Evolutionary conservation across 2,113 vertebrate species (phyloP).

Genomic region (Eptesicus fuscus): DNA sequence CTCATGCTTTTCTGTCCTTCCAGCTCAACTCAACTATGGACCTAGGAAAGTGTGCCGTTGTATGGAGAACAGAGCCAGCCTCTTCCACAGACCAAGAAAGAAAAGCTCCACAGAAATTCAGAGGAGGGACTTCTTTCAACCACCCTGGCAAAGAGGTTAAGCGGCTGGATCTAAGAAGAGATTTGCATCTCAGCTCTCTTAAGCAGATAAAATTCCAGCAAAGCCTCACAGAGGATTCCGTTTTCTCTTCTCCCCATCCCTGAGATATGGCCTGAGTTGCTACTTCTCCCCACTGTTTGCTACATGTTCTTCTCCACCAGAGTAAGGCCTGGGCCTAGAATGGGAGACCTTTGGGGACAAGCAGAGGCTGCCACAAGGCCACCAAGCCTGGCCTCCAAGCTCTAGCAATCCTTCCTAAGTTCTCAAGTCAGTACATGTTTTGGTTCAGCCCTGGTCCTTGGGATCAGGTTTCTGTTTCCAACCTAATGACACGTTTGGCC

Average conservation of each 20-base stretch:
- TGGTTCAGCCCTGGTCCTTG: neutral
- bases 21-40: neutral
- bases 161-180: neutral
- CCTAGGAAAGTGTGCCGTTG: neutral
- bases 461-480: constrained; percentile 41
- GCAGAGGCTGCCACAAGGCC: neutral
- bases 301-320: neutral
- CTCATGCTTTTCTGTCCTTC: neutral
- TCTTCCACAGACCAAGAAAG: neutral
- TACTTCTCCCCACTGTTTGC: neutral
- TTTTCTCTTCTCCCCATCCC: neutral
- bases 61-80: neutral
- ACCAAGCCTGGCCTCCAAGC: neutral
- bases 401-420: neutral
- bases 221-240: neutral
- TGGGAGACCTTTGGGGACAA: neutral
- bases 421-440: neutral
- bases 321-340: neutral
- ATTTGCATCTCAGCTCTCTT: neutral
- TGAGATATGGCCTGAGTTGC: neutral
- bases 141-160: neutral
- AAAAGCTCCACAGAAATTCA: neutral
- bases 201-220: neutral
- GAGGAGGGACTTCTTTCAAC: neutral
- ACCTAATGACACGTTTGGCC: neutral